Evolutionary conservation across 2,797 vertebrate genomes (phyloP), one percentile per base, ranked within the genome.

Genomic region (Manis javanica): DNA sequence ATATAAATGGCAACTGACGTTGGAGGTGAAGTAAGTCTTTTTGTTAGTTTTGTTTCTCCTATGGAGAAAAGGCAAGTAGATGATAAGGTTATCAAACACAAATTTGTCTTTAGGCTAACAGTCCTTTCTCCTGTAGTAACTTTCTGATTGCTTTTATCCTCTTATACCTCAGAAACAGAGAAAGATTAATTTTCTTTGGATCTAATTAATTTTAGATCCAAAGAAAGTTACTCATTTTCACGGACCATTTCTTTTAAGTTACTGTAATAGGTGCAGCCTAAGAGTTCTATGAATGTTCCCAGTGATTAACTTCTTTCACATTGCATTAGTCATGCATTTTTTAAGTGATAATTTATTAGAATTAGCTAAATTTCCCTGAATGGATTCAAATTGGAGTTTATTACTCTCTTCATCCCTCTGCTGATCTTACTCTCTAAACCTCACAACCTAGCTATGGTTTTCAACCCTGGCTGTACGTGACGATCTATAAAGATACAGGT

Each of bases 101-200:
- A 16, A 57, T 94, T 87, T 87, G 49, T 42, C 34, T 79, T 18
- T 53, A n/a, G 31, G 37, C 21, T 69, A 37, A 53, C 21, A 74
- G 37, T 6, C 19, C 21, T 66, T 92, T 86, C 21, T 89, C 14
- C 53, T 75, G 14, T 39, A 21, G 21, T 87, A 89, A 19, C 53
- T 83, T 85, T 34, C 24, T 91, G 12, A 66, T 78, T 79, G 39
- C 26, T 89, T 89, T 95, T 87, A 59, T 78, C 26, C 63, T 85
- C 24, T 82, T 63, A 4, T 77, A 18, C 42, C 46, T 90, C 57
- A 94, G 37, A 74, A 11, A 46, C 23, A 29, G 53, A 72, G 74
- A 77, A 90, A 81, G 93, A 39, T 84, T 42, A 24, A n/a, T n/a
- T n/a, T n/a, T n/a, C n/a, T n/a, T n/a, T n/a, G n/a, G n/a, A n/a